A percentile compares a stretch with the other conserved stretches of the same genome.
These are phyloP conservation scores for Corythornis leucogaster DNA, from an alignment of 2,797 vertebrate genomes.

Conservation along the genomic window DNA sequence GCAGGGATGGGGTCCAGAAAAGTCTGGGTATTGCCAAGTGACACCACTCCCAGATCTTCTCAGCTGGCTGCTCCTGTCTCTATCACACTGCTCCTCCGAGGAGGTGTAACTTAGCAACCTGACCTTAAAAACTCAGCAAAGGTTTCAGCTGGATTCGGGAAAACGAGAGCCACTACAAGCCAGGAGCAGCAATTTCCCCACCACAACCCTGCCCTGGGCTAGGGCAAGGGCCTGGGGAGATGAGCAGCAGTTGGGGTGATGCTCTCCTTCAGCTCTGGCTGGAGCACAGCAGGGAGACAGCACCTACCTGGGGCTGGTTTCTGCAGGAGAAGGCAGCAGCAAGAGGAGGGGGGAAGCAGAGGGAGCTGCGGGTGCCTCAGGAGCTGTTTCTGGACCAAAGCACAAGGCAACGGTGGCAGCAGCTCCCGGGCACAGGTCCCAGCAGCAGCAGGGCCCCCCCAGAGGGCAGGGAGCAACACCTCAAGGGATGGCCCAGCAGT, in stretches of 20 bases:
- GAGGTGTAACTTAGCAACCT: constrained; percentile 64
- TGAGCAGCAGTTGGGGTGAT: accelerated
- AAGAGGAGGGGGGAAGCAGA: neutral
- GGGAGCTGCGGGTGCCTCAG: neutral
- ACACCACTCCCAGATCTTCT: neutral
- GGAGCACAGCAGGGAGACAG: accelerated
- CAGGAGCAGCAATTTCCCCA: neutral
- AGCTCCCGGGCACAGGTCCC: neutral
- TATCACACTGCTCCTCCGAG: neutral
- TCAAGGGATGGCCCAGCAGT: neutral
- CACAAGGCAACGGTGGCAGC: neutral
- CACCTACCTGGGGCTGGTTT: neutral
- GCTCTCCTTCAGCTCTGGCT: neutral
- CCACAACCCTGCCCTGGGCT: neutral
- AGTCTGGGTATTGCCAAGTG: neutral
- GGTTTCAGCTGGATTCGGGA: neutral
- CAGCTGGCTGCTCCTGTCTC: neutral
- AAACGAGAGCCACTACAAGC: neutral
- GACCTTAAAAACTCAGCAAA: constrained; percentile 22
- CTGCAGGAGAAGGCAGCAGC: neutral
- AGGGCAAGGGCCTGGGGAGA: no score
- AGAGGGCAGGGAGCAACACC: neutral
- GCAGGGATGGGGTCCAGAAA: neutral
- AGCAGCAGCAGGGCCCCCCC: accelerated
- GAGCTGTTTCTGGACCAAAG: neutral